Base-by-base conservation (phyloP, 2,888 invertebrate species). In the Gastrophysa polygoni region DNA sequence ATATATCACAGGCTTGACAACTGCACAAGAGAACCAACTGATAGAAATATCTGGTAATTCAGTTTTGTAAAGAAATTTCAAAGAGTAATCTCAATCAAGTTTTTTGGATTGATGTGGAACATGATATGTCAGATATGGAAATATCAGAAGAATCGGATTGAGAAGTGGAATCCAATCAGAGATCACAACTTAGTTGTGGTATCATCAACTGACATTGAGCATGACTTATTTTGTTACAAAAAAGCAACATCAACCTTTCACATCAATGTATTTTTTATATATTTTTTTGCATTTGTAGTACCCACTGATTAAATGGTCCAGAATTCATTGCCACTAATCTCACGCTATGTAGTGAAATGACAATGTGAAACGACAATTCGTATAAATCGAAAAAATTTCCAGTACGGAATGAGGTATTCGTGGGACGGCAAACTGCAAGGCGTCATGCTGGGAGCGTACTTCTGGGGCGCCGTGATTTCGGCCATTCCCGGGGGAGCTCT, bases 381-480 rank as follows among this genome's bases (percentile, higher is more conserved):
- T n/a, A n/a, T n/a, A n/a, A n/a, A n/a, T n/a, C n/a, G n/a, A n/a
- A n/a, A n/a, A n/a, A n/a, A 38, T 32, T 74, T 77, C 2, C 57
- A 85, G 85, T 82, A 82, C 69, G 85, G 84, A 1, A 77, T 75
- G 0, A 81, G 84, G 2, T 86, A 84, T 64, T 75, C 82, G 60
- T 90, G 90, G 90, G 83, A 84, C 16, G 77, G 83, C 24, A 83
- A 85, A 49, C 84, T 87, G 70, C 89, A 90, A 77, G 88, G 88
- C 0, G 74, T 86, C 28, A 85, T 90, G 8, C 78, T 90, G 24
- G 89, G 89, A 0, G 83, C 89, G 0, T 90, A 88, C 71, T 90
- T 89, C 75, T 90, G 89, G 86, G 88, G 89, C 29, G 90, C 89
- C 69, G 86, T 88, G n/a, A 70, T 88, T 29, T 88, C 89, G 28